phyloP scores from a whole-genome alignment of 2,888 invertebrate genomes.

The Xestia xanthographa region DNA sequence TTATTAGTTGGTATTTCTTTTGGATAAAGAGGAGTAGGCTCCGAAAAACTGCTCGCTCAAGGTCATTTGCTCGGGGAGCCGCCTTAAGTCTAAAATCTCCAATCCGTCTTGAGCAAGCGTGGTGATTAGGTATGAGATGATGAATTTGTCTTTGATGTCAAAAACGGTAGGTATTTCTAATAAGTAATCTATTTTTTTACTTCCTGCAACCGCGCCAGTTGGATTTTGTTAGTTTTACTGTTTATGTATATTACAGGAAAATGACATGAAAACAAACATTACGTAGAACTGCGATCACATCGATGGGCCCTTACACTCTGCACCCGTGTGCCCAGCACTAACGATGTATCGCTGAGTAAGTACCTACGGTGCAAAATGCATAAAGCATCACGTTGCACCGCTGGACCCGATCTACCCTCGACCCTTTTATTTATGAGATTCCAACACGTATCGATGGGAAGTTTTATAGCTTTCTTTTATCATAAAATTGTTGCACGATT shows the following conservation, averaged over 20 bases:
- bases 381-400: constrained; percentile 34
- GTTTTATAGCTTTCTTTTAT: constrained; percentile 7
- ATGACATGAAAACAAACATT: too few relatives aligned
- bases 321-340: constrained; percentile 20
- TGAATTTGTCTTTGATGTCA: not conserved
- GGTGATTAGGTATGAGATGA: not conserved
- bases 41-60: too few relatives aligned
- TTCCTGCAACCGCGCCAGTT: not conserved
- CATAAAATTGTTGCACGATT: not conserved
- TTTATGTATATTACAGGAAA: too few relatives aligned
- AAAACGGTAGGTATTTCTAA: too few relatives aligned
- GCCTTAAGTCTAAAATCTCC: not conserved
- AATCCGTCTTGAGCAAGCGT: not conserved
- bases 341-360: not conserved
- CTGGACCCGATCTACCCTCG: constrained; percentile 28
- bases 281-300: too few relatives aligned
- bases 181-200: not conserved
- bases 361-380: constrained; percentile 36
- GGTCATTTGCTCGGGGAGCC: too few relatives aligned
- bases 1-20: too few relatives aligned
- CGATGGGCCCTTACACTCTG: too few relatives aligned
- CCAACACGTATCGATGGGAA: constrained; percentile 8
- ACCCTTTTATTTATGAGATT: constrained; percentile 43
- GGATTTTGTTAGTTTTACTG: not conserved
- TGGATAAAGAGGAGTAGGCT: too few relatives aligned